Evolutionary conservation across 2,113 vertebrate species (phyloP).

Genomic region (Eurypyga helias): DNA sequence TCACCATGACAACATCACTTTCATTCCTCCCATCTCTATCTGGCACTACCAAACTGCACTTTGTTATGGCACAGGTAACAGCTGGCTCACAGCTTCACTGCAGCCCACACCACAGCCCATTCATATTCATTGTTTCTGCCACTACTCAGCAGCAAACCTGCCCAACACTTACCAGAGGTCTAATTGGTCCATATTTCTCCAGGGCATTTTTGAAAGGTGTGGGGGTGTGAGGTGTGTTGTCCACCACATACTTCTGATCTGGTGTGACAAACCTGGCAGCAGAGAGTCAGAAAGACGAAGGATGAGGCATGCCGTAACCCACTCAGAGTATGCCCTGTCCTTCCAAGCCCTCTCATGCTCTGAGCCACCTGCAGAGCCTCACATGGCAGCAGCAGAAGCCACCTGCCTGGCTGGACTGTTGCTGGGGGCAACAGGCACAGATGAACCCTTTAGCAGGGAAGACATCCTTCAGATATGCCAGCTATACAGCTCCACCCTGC

Average conservation of each 20-base stretch:
- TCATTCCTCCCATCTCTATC: neutral
- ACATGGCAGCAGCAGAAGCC: neutral
- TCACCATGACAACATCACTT: neutral
- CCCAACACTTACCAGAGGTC: conserved; percentile 83
- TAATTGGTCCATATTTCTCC: conserved; percentile 93
- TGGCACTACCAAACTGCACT: neutral
- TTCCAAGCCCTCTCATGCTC: neutral
- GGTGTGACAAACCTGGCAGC: conserved; percentile 90
- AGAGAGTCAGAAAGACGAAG: neutral
- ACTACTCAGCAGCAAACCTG: neutral
- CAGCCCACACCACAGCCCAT: rapidly evolving
- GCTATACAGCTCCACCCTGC: neutral
- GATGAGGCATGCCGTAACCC: neutral
- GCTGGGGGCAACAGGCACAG: neutral
- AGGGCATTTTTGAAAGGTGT: conserved; percentile 97
- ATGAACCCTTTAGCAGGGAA: neutral
- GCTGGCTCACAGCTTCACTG: neutral
- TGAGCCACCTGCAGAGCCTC: neutral
- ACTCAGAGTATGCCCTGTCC: neutral
- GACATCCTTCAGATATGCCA: neutral
- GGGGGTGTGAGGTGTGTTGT: conserved; percentile 90
- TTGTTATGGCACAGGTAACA: neutral
- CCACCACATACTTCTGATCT: conserved; percentile 89
- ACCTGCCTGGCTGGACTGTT: neutral
- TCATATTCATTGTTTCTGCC: neutral